phyloP scores from a whole-genome alignment of 2,113 vertebrate genomes.

The Baryphthengus martii region DNA sequence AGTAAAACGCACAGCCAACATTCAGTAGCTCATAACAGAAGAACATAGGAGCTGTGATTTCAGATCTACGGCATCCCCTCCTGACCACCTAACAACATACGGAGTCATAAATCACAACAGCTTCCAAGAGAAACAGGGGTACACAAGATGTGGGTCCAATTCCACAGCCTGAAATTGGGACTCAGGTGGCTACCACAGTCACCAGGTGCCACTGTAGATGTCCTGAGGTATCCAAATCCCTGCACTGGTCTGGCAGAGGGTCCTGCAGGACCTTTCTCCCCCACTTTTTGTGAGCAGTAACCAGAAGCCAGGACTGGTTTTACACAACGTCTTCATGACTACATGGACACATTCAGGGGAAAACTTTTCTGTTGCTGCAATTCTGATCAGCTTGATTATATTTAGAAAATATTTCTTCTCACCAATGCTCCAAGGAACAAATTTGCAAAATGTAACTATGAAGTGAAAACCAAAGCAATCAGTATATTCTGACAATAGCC shows the following conservation, averaged over 20 bases:
- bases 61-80: constrained; percentile 1
- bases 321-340: background rate
- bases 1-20: constrained; percentile 54
- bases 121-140: background rate
- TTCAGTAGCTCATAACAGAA: background rate
- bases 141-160: background rate
- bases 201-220: background rate
- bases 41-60: constrained; percentile 16
- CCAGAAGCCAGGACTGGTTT: background rate
- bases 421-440: background rate
- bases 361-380: background rate
- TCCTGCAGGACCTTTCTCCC: background rate
- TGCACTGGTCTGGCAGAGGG: background rate
- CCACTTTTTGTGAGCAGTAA: background rate
- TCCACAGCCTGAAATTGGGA: background rate
- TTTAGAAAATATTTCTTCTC: background rate
- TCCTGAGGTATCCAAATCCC: background rate
- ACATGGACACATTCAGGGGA: background rate
- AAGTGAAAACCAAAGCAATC: background rate
- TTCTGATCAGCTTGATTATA: background rate
- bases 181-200: background rate
- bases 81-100: constrained; percentile 8
- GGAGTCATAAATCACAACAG: constrained; percentile 23
- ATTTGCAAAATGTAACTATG: background rate
- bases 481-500: background rate